Conservation (phyloP, 2,797 vertebrate genomes). For the Danio aesculapii region DNA sequence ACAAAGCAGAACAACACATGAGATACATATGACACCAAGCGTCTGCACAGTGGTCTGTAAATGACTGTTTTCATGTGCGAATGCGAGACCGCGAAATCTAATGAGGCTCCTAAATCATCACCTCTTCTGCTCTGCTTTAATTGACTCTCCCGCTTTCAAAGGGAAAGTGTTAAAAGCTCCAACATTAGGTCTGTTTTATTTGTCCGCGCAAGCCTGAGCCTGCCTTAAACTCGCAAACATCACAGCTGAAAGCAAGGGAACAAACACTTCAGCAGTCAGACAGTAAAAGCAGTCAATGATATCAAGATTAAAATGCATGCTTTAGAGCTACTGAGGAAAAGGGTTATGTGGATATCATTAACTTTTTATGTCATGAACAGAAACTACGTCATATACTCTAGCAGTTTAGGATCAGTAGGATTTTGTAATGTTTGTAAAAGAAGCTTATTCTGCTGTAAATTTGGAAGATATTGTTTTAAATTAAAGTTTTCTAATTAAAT, state of each 20-base stretch:
- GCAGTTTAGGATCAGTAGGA: no score
- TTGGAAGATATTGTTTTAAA: no score
- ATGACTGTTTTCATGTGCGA: slow-evolving; percentile 13
- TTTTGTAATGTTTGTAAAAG: no score
- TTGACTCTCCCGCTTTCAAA: slow-evolving; percentile 29
- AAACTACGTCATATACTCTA: no score
- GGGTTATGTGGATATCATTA: not conserved
- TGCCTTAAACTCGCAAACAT: slow-evolving; percentile 1
- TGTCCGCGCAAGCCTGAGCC: slow-evolving; percentile 14
- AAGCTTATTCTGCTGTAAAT: no score
- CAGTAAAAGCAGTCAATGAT: not conserved
- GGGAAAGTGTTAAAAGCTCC: slow-evolving; percentile 12
- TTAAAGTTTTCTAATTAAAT: no score
- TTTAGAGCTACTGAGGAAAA: not conserved
- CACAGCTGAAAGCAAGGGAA: slow-evolving; percentile 16
- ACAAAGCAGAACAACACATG: not conserved
- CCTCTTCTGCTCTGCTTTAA: slow-evolving; percentile 25
- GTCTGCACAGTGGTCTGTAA: not conserved
- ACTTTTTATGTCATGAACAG: not conserved
- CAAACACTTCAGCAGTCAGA: slow-evolving; percentile 14
- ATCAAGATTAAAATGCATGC: not conserved
- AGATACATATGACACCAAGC: not conserved
- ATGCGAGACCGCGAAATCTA: slow-evolving; percentile 5
- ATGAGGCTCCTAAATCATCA: slow-evolving; percentile 31
- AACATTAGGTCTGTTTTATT: slow-evolving; percentile 26